Evolutionary conservation across 2,113 vertebrate species (phyloP), one percentile per base, ranked within the genome.

Genomic region (Engraulis encrasicolus): DNA sequence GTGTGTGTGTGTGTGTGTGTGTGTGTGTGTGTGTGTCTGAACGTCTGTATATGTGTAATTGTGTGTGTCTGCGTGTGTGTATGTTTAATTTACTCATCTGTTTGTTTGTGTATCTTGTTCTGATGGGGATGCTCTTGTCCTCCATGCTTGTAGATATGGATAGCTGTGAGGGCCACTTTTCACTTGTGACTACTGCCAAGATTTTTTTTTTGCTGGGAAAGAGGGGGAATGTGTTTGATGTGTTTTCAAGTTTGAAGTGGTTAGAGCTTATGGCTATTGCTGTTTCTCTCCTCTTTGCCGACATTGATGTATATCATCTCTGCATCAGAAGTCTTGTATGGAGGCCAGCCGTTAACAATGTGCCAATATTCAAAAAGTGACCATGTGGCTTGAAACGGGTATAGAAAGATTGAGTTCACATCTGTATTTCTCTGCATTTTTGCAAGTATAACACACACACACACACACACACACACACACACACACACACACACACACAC

Each of bases 21-120:
- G 18, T 58, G 54, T n/a, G n/a, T n/a, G n/a, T n/a, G n/a, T n/a
- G n/a, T n/a, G n/a, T n/a, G n/a, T n/a, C n/a, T n/a, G n/a, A n/a
- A n/a, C n/a, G n/a, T n/a, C n/a, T n/a, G n/a, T n/a, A n/a, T n/a
- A n/a, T n/a, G n/a, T n/a, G n/a, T n/a, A n/a, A n/a, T n/a, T n/a
- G n/a, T n/a, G n/a, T n/a, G 19, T 17, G 50, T 54, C 0, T 19
- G 3, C 54, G 7, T 23, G 54, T 58, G 18, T n/a, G 4, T 58
- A 19, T 54, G 50, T 18, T n/a, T 79, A 80, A 84, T 86, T 84
- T 74, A 45, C 40, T 45, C n/a, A n/a, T n/a, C 40, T 45, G 40
- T 45, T 9, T 45, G 4, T 45, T 9, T 61, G 12, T 71, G 12
- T 71, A 27, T 31, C 34, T 71, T 71, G 27, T 71, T 23, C 34